A percentile compares a stretch with the other conserved stretches of the same genome.
These are phyloP conservation scores for Calliphora vomitoria DNA, from an alignment of 2,888 invertebrate species.

Conservation along the genomic window DNA sequence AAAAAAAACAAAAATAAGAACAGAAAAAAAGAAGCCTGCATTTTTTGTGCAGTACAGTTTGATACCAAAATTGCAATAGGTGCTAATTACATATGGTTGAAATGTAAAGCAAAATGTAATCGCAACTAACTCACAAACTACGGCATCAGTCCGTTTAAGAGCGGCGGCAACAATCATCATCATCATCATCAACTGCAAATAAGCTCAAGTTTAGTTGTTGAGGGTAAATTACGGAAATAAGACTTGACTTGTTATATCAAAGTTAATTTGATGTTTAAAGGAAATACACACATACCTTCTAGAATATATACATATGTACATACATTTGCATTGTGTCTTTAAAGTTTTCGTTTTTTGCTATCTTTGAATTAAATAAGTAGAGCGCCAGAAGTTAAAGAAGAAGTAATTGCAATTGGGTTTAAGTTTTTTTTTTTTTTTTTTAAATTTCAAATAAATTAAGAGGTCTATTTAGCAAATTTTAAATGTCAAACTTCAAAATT, in stretches of 20 bases:
- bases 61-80: constrained; percentile 75
- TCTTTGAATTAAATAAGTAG: background rate
- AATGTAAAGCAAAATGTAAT: constrained; percentile 52
- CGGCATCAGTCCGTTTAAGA: constrained; percentile 37
- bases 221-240: constrained; percentile 69
- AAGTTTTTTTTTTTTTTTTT: background rate
- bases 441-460: constrained; percentile 5
- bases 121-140: constrained; percentile 38
- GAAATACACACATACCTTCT: constrained; percentile 1
- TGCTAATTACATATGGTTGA: constrained; percentile 76
- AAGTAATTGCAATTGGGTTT: constrained; percentile 17
- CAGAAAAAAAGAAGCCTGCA: background rate
- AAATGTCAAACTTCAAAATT: constrained; percentile 38
- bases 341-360: background rate
- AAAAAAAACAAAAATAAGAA: background rate
- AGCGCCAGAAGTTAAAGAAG: constrained; percentile 20
- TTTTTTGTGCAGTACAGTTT: constrained; percentile 16
- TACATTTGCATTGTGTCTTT: too few relatives aligned
- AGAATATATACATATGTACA: background rate
- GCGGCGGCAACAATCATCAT: constrained; percentile 47
- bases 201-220: constrained; percentile 67
- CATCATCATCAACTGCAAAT: constrained; percentile 40
- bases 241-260: constrained; percentile 65
- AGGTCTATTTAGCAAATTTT: background rate
- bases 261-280: constrained; percentile 57